phyloP scores from a whole-genome alignment of 1,140 invertebrate species.

The Habropoda laboriosa region DNA sequence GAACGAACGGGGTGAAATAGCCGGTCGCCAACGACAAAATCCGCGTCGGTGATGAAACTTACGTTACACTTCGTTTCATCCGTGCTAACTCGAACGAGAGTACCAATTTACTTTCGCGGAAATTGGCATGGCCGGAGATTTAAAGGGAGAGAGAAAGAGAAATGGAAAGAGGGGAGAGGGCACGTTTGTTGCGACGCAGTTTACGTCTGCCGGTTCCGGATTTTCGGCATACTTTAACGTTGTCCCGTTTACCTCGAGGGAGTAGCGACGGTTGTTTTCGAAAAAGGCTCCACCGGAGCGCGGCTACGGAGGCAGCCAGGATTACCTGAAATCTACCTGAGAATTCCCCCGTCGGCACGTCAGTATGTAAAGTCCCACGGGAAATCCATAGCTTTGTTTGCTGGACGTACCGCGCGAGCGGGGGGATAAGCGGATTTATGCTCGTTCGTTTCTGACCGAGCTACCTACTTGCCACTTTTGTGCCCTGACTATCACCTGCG shows the following conservation, averaged over 20 bases:
- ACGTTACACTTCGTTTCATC: no score
- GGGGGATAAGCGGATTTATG: slow-evolving; percentile 76
- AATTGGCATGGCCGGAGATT: not conserved
- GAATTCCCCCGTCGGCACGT: slow-evolving; percentile 66
- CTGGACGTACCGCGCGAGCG: slow-evolving; percentile 56
- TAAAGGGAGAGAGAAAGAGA: slow-evolving; percentile 18
- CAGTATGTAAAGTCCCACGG: slow-evolving; percentile 67
- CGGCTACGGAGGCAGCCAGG: slow-evolving; percentile 35
- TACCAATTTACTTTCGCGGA: not conserved
- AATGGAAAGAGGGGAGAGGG: no score
- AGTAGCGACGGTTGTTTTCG: slow-evolving; percentile 3
- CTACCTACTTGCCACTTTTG: slow-evolving; percentile 45
- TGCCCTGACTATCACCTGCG: slow-evolving; percentile 60
- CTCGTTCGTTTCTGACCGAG: slow-evolving; percentile 57
- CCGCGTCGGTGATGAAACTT: no score
- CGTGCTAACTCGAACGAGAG: not conserved
- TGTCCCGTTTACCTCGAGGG: not conserved
- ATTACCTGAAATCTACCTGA: slow-evolving; percentile 73
- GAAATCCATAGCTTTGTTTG: slow-evolving; percentile 73
- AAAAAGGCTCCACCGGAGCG: slow-evolving; percentile 42
- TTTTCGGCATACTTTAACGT: slow-evolving; percentile 13
- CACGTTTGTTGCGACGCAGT: not conserved
- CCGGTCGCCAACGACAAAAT: no score
- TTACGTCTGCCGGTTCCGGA: not conserved
- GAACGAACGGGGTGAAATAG: no score